phyloP scores from a whole-genome alignment of 1,140 invertebrate genomes.

The Pygmarrhopalites habei region DNA sequence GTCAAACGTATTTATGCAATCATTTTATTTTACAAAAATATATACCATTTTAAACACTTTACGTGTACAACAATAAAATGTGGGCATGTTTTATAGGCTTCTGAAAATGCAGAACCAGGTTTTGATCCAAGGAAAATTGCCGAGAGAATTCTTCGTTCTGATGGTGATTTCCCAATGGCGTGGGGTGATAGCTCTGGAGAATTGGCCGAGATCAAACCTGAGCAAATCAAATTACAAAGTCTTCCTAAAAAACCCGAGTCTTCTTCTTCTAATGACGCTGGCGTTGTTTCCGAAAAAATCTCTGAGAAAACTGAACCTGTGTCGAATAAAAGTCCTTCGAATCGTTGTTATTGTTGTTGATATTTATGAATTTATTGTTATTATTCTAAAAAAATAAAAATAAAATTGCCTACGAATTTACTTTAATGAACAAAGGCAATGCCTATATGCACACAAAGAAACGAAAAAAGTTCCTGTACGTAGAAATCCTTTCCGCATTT shows the following conservation, averaged over 20 bases:
- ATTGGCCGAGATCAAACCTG: no score
- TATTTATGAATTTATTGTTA: neutral
- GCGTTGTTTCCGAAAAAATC: neutral
- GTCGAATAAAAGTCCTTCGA: neutral
- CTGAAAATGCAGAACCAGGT: conserved; percentile 63
- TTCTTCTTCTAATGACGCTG: neutral
- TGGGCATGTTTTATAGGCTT: neutral
- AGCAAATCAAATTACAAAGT: neutral
- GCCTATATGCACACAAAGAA: no score
- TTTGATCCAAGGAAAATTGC: conserved; percentile 51
- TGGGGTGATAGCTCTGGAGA: neutral
- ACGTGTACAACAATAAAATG: neutral
- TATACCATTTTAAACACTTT: no score
- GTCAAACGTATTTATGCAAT: neutral
- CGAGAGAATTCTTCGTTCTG: conserved; percentile 21
- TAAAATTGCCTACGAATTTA: no score
- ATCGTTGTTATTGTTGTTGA: neutral
- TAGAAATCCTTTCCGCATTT: no score
- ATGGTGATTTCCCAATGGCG: conserved; percentile 9
- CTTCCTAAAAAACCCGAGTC: neutral
- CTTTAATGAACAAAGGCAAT: no score
- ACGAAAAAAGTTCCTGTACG: no score
- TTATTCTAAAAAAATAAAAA: no score
- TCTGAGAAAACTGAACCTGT: neutral
- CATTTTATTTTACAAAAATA: no score